Evolutionary conservation across 1,140 invertebrate genomes (phyloP).

Genomic region (Scaptomyza hsui): DNA sequence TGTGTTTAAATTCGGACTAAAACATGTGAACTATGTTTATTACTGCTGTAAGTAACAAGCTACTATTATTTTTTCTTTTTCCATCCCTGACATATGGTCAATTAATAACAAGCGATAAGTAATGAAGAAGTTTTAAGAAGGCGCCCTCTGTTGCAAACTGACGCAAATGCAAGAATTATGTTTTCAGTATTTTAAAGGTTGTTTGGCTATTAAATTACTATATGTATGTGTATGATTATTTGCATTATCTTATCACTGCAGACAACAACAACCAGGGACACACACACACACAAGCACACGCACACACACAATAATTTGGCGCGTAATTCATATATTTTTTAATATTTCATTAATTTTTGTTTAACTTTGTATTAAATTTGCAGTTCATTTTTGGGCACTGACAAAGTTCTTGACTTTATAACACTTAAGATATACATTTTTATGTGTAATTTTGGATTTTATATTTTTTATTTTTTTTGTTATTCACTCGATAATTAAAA

Average conservation of each 20-base stretch:
- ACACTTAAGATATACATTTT: slow-evolving; percentile 45
- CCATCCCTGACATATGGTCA: slow-evolving; percentile 3
- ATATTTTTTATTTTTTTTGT: slow-evolving; percentile 12
- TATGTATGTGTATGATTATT: background rate
- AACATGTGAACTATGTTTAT: background rate
- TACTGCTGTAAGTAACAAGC: background rate
- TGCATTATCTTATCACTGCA: slow-evolving; percentile 30
- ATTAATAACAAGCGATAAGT: background rate
- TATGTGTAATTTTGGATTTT: slow-evolving; percentile 16
- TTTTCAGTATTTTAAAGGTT: slow-evolving; percentile 4
- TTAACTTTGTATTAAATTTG: background rate
- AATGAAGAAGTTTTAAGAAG: no score
- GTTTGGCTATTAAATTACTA: background rate
- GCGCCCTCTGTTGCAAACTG: background rate
- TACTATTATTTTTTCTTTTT: background rate
- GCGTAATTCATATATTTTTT: slow-evolving; percentile 33
- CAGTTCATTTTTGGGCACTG: slow-evolving; percentile 29
- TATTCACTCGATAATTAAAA: slow-evolving; percentile 18
- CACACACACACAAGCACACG: background rate
- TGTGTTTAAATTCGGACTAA: no score
- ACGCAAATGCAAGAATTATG: background rate
- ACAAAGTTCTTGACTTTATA: slow-evolving; percentile 31
- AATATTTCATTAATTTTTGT: slow-evolving; percentile 4
- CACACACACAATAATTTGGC: slow-evolving; percentile 25
- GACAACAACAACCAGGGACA: slow-evolving; percentile 3